Percentiles rank a stretch among this genome's conserved stretches.
Conservation (phyloP, 1,140 invertebrate genomes). For the Halyomorpha halys region DNA sequence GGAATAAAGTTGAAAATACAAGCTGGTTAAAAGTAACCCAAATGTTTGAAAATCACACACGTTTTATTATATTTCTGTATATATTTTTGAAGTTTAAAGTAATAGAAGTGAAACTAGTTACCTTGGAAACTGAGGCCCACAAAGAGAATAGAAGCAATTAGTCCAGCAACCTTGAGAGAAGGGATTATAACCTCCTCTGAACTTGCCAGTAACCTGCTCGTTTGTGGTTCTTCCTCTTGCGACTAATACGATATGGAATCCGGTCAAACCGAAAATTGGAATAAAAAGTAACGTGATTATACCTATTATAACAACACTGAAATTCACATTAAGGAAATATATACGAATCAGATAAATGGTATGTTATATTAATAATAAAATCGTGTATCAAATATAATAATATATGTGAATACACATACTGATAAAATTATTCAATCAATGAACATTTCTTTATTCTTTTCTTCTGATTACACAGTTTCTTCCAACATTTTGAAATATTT, state of each 20-base stretch:
- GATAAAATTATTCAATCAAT: too few species aligned
- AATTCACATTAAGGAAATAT: conserved; percentile 26
- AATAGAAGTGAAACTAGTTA: conserved; percentile 38
- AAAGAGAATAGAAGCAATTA: conserved; percentile 91
- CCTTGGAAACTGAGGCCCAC: conserved; percentile 94
- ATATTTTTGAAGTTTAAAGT: neutral
- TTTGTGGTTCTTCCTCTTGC: conserved; percentile 98
- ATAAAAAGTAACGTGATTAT: conserved; percentile 62
- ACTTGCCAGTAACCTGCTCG: conserved; percentile 98
- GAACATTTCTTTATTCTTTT: too few species aligned
- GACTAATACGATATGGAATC: conserved; percentile 95
- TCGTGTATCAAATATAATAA: too few species aligned
- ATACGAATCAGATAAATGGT: neutral
- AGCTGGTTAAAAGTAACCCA: too few species aligned
- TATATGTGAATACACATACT: too few species aligned
- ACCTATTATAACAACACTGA: conserved; percentile 29
- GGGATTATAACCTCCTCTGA: conserved; percentile 93
- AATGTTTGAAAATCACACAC: too few species aligned
- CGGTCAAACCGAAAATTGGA: conserved; percentile 93
- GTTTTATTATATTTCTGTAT: too few species aligned
- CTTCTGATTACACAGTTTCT: too few species aligned
- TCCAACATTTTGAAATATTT: too few species aligned
- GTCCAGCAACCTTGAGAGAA: conserved; percentile 87
- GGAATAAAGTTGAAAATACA: too few species aligned
- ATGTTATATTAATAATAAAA: too few species aligned